Base-by-base conservation (phyloP, 2,113 vertebrate genomes). In the Saguinus imperator region DNA sequence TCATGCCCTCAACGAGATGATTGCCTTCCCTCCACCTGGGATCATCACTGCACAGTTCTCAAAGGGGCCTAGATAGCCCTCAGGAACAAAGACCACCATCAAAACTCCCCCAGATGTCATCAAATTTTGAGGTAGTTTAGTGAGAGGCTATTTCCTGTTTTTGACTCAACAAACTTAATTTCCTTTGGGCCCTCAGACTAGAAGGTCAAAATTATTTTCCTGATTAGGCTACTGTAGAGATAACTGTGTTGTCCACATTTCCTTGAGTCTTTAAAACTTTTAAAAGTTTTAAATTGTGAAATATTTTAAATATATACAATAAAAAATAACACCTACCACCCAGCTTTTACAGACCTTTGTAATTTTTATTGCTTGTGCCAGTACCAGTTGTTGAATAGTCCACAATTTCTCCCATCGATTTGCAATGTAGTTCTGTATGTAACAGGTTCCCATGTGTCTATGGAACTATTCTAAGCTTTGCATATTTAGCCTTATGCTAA, bases 261-360 rank as follows among this genome's bases (percentile, higher is more conserved):
- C 58, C 58, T 79, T 93, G 82, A 45, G 58, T 52, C 43, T 87
- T 87, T 48, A 83, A 83, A 84, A 81, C 43, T 25, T 89, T 94
- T 88, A 7, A 13, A 83, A 58, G 32, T 90, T 89, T 89, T 89
- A 2, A 72, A 85, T 80, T 88, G 48, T 57, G 43, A 94, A 94
- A 35, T 86, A 81, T 68, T 92, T 89, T 48, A 94, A 70, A 92
- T 48, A 68, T 75, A 48, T n/a, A 68, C 79, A 97, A 91, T 76
- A 91, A 12, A 55, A 94, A 89, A 55, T 64, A 75, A 75, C 58
- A 45, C 7, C 8, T 79, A 61, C 32, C 9, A 92, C 27, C 37
- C 37, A 80, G 66, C 29, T 88, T 80, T 96, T 52, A 81, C 18
- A 87, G 20, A 55, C 70, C 29, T 94, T 96, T 92, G 66, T 14